Conservation (phyloP, 2,888 invertebrate species). For the Mythimna loreyi region DNA sequence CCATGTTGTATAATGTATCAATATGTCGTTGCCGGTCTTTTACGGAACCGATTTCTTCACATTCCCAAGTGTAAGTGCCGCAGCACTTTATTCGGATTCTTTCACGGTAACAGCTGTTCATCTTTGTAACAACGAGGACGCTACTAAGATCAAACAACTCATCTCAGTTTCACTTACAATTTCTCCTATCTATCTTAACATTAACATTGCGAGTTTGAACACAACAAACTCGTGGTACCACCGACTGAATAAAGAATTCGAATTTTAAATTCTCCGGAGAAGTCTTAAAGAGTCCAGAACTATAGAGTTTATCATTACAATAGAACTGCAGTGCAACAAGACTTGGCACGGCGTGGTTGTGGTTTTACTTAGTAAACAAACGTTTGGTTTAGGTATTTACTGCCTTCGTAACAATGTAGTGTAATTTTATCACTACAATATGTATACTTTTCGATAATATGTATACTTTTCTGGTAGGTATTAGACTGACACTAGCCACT, state of each 20-base stretch:
- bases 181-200: slow-evolving; percentile 36
- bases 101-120: slow-evolving; percentile 58
- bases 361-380: slow-evolving; percentile 28
- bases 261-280: slow-evolving; percentile 50
- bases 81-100: slow-evolving; percentile 58
- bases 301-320: slow-evolving; percentile 59
- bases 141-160: slow-evolving; percentile 49
- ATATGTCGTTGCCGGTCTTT: slow-evolving; percentile 58
- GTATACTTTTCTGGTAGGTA: too few relatives aligned
- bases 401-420: not conserved
- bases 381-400: slow-evolving; percentile 20
- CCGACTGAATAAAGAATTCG: slow-evolving; percentile 46
- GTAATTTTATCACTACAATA: not conserved
- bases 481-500: not conserved
- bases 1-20: slow-evolving; percentile 58
- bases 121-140: slow-evolving; percentile 41
- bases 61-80: slow-evolving; percentile 55
- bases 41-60: slow-evolving; percentile 61
- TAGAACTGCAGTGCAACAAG: slow-evolving; percentile 27
- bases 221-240: slow-evolving; percentile 33
- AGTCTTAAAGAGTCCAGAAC: slow-evolving; percentile 44
- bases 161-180: slow-evolving; percentile 41
- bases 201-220: slow-evolving; percentile 21
- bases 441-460: not conserved
- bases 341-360: slow-evolving; percentile 17